Evolutionary conservation across 2,113 vertebrate genomes (phyloP), one percentile per base, ranked within the genome.

Genomic region (Pogona vitticeps): DNA sequence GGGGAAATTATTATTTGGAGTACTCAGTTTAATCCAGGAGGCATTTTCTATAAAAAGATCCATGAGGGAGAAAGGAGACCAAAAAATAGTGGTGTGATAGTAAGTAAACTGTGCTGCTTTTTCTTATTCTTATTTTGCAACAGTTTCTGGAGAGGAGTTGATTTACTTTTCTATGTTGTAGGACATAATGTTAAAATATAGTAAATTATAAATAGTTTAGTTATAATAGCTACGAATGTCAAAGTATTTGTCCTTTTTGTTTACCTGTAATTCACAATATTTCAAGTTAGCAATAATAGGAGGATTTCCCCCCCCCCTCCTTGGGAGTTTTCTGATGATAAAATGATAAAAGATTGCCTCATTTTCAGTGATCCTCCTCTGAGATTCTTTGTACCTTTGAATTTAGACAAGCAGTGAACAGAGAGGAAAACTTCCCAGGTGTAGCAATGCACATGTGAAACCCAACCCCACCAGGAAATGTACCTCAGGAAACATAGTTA

Each of bases 1-100:
- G 98, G 98, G 93, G 96, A 99, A 94, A 99, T 98, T 97, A 98
- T 99, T 95, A 97, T 99, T 95, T 99, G 99, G 99, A 99, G 98
- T 88, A 99, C 98, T 92, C 98, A 99, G 46, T 99, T 99, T 97
- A 99, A 99, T 95, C 98, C 99, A 76, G 99, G 99, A 58, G 98
- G 98, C 88, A 98, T 99, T 96, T 99, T 99, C 97, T 99, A 98
- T 96, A 98, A 97, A 96, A 98, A 97, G 88, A 96, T 97, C 93
- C 95, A 96, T 28, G 97, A 97, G 88, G 97, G 96, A 97, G 97
- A 97, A 95, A 97, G 97, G 92, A 97, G 96, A 84, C 98, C 98
- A 96, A 96, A 96, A 89, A 98, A 95, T 94, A 96, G 97, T 94
- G 97, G 97, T 93, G 97, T 98, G 94, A 99, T 99, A 95, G 98